These are phyloP conservation scores for Mormoops blainvillei DNA, from an alignment of 2,113 vertebrate genomes.

Conservation along the genomic window DNA sequence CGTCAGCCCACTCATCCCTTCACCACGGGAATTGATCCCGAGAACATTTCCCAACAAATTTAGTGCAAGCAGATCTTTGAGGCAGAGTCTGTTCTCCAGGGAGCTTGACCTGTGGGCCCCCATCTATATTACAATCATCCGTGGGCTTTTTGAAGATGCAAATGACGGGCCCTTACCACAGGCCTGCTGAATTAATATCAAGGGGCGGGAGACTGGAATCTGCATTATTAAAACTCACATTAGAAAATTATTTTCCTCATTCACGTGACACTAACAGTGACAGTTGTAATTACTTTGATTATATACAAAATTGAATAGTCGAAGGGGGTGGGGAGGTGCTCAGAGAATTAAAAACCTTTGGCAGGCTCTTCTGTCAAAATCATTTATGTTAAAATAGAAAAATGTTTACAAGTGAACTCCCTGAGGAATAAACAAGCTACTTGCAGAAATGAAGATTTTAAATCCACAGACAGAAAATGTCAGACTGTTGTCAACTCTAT, in stretches of 20 bases:
- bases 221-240: background rate
- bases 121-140: background rate
- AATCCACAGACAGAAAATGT: background rate
- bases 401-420: background rate
- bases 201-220: background rate
- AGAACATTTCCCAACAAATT: background rate
- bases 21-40: accelerated
- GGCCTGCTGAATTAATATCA: background rate
- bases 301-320: background rate
- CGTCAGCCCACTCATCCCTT: background rate
- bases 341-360: background rate
- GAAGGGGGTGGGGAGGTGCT: background rate
- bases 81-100: background rate
- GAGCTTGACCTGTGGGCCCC: background rate
- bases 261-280: background rate
- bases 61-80: background rate
- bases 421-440: background rate
- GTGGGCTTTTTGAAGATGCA: background rate
- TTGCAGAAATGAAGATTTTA: background rate
- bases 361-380: slow-evolving; percentile 3
- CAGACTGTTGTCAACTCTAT: background rate
- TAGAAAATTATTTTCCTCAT: slow-evolving; percentile 17
- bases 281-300: slow-evolving; percentile 4
- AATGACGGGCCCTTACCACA: background rate
- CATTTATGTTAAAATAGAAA: background rate